Percentiles rank a stretch among this genome's conserved stretches.
Evolutionary conservation across 2,888 invertebrate genomes (phyloP).

Genomic region (Drosophila prolongata): DNA sequence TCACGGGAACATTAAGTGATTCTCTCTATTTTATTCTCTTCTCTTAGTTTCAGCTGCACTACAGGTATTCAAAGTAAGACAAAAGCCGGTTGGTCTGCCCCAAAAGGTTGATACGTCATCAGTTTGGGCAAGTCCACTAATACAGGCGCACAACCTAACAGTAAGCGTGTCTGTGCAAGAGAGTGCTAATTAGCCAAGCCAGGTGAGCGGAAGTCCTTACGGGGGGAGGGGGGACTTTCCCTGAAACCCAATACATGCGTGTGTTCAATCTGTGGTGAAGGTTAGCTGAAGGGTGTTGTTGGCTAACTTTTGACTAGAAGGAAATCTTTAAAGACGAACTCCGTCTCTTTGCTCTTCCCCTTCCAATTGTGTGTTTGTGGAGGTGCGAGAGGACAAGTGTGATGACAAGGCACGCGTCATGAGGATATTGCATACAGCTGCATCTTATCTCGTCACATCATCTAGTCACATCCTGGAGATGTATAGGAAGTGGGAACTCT

Average conservation of each 20-base stretch:
- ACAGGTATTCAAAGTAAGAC: constrained; percentile 35
- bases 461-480: constrained; percentile 49
- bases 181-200: constrained; percentile 46
- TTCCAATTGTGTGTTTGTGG: constrained; percentile 4
- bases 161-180: constrained; percentile 26
- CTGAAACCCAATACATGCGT: constrained; percentile 15
- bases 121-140: constrained; percentile 43
- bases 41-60: constrained; percentile 28
- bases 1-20: constrained; percentile 13
- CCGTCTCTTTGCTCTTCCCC: neutral
- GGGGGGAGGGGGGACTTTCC: constrained; percentile 2
- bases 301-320: neutral
- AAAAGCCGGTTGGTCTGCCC: constrained; percentile 43
- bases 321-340: constrained; percentile 2
- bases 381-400: constrained; percentile 59
- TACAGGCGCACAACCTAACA: constrained; percentile 24
- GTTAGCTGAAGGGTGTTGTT: constrained; percentile 35
- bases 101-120: constrained; percentile 62
- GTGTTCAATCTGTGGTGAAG: constrained; percentile 32
- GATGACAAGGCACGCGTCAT: constrained; percentile 62
- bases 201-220: constrained; percentile 50
- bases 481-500: constrained; percentile 10
- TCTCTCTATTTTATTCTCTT: constrained; percentile 7
- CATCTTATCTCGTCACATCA: constrained; percentile 56
- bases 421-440: constrained; percentile 40